Percentiles rank a stretch among this genome's conserved stretches.
These are phyloP conservation scores for Trichonephila clavipes DNA, from an alignment of 1,140 invertebrate genomes.

Conservation along the genomic window DNA sequence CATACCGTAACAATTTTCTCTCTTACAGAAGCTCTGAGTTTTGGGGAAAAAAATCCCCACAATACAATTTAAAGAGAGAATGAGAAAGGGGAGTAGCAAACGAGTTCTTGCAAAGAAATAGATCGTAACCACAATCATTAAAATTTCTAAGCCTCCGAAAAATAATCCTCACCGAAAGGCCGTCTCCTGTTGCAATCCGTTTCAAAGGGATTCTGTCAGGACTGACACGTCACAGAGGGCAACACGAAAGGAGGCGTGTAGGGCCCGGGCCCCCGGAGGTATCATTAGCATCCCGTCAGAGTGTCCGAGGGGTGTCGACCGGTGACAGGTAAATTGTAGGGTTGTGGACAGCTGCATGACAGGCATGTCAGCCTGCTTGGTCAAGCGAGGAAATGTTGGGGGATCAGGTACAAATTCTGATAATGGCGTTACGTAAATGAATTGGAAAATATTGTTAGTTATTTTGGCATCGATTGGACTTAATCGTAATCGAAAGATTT, in stretches of 20 bases:
- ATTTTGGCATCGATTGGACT: background rate
- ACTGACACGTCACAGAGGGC: conserved; percentile 27
- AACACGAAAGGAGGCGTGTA: conserved; percentile 45
- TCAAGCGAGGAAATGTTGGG: conserved; percentile 23
- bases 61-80: background rate
- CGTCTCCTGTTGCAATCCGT: conserved; percentile 32
- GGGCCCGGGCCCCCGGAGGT: conserved; percentile 52
- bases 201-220: conserved; percentile 42
- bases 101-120: background rate
- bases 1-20: background rate
- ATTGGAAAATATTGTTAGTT: background rate
- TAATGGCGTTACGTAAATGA: background rate
- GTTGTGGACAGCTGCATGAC: conserved; percentile 62
- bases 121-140: conserved; percentile 30
- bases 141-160: background rate
- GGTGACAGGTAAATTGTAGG: conserved; percentile 72
- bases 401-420: conserved; percentile 13
- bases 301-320: conserved; percentile 65
- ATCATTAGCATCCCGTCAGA: conserved; percentile 73
- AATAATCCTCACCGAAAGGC: background rate
- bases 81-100: background rate
- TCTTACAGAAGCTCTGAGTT: background rate
- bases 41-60: background rate
- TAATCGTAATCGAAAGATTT: background rate
- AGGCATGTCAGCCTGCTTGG: conserved; percentile 59